Conservation (phyloP, 2,797 vertebrate genomes). For the Chromis chromis region DNA sequence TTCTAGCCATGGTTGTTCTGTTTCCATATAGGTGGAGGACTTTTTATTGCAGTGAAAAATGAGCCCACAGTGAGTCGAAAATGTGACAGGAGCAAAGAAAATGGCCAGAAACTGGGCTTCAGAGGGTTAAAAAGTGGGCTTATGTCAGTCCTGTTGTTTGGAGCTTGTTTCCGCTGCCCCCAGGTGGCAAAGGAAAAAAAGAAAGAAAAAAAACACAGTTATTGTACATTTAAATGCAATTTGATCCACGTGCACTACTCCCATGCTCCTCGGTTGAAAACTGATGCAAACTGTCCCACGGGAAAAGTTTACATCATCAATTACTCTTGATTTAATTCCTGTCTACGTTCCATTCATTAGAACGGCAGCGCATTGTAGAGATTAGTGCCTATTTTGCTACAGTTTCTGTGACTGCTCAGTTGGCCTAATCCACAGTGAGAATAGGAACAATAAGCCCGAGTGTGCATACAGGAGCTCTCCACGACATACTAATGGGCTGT, state of each 20-base stretch:
- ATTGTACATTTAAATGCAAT: slow-evolving; percentile 11
- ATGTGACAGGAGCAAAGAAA: too few species aligned
- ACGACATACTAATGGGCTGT: slow-evolving; percentile 70
- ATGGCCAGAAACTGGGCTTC: too few species aligned
- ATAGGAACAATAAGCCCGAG: slow-evolving; percentile 64
- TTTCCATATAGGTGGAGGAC: too few species aligned
- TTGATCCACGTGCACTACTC: slow-evolving; percentile 21
- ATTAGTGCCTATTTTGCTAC: slow-evolving; percentile 61
- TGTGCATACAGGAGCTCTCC: slow-evolving; percentile 55
- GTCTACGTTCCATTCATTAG: slow-evolving; percentile 43
- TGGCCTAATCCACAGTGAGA: slow-evolving; percentile 62
- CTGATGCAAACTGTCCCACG: slow-evolving; percentile 36
- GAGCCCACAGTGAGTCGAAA: too few species aligned
- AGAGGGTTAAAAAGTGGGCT: not conserved
- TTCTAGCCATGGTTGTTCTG: too few species aligned
- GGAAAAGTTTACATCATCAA: slow-evolving; percentile 58
- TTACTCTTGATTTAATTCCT: slow-evolving; percentile 59
- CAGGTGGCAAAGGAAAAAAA: too few species aligned
- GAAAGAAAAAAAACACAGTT: not conserved
- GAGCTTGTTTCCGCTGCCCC: not conserved
- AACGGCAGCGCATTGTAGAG: slow-evolving; percentile 41
- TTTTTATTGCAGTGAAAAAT: too few species aligned
- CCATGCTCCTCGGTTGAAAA: slow-evolving; percentile 8
- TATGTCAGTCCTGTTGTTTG: not conserved
- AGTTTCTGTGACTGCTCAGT: slow-evolving; percentile 64